phyloP scores from a whole-genome alignment of 2,888 invertebrate genomes.

The Phytoseiulus persimilis region DNA sequence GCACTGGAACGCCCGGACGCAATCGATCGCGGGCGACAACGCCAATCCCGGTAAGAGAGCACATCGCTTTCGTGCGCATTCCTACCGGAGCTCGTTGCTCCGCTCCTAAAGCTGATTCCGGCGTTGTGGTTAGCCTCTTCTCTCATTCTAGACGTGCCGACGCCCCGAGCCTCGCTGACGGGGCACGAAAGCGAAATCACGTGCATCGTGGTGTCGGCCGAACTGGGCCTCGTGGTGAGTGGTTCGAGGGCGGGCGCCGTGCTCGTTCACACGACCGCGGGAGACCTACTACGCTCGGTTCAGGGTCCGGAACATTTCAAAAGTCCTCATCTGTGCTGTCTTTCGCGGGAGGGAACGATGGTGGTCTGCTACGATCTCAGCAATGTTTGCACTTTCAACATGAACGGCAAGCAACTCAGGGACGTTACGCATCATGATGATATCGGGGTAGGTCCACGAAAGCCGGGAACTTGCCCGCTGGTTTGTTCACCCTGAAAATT shows the following conservation, averaged over 20 bases:
- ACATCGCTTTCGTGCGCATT: not conserved
- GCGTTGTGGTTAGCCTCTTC: no score
- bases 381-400: conserved; percentile 83
- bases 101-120: no score
- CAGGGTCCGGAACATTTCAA: conserved; percentile 67
- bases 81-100: not conserved
- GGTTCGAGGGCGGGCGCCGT: conserved; percentile 86
- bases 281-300: conserved; percentile 84
- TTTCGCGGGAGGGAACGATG: conserved; percentile 92
- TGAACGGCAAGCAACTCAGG: conserved; percentile 79
- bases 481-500: not conserved
- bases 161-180: conserved; percentile 89
- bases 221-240: conserved; percentile 91
- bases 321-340: conserved; percentile 75
- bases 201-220: conserved; percentile 91
- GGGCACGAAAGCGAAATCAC: conserved; percentile 95
- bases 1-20: conserved; percentile 97
- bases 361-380: conserved; percentile 87
- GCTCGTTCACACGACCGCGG: conserved; percentile 92
- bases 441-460: conserved; percentile 64
- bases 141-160: conserved; percentile 69
- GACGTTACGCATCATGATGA: conserved; percentile 88
- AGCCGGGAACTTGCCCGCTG: not conserved
- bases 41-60: conserved; percentile 45
- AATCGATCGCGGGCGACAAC: conserved; percentile 90